Evolutionary conservation across 2,797 vertebrate genomes (phyloP), one percentile per base, ranked within the genome.

Genomic region (Centroberyx gerrardi): DNA sequence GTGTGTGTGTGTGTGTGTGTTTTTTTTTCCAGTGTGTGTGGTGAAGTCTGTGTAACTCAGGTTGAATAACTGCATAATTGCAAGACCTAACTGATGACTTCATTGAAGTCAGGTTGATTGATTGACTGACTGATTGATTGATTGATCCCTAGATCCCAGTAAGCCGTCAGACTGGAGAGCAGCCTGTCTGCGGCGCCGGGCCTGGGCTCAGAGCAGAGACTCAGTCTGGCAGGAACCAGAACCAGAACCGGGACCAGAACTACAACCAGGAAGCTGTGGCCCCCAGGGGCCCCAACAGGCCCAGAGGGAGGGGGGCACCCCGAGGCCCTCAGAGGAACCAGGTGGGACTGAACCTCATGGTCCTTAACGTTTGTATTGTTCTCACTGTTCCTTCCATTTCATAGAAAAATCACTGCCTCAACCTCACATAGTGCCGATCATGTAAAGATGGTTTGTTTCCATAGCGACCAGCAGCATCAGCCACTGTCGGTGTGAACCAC

Each of bases 181-280:
- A 58, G 91, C 92, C 36, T 61, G 17, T 52, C 9, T 84, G 55
- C 83, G 88, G 18, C 89, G 93, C 1, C 82, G 17, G 61, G 92
- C 90, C 62, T 93, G 90, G 90, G 93, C 91, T 38, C 74, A 89
- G 58, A 93, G 88, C 80, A 86, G 58, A 76, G 93, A 94, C 9
- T 93, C 90, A 8, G 2, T 73, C 27, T 89, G 90, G 85, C 84
- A 85, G 27, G 79, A 87, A 18, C 78, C 83, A 2, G 75, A 62
- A n/a, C 15, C 68, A 15, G 84, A 78, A 4, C 3, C 14, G 3
- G 44, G 14, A 12, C 8, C 8, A 48, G 44, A 5, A 14, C n/a
- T n/a, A n/a, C n/a, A n/a, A n/a, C n/a, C n/a, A n/a, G n/a, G n/a
- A n/a, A n/a, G 1, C 28, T 2, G 15, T 64, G 82, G 28, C 31